Base-by-base conservation (phyloP, 2,797 vertebrate species). In the Borostomias antarcticus region DNA sequence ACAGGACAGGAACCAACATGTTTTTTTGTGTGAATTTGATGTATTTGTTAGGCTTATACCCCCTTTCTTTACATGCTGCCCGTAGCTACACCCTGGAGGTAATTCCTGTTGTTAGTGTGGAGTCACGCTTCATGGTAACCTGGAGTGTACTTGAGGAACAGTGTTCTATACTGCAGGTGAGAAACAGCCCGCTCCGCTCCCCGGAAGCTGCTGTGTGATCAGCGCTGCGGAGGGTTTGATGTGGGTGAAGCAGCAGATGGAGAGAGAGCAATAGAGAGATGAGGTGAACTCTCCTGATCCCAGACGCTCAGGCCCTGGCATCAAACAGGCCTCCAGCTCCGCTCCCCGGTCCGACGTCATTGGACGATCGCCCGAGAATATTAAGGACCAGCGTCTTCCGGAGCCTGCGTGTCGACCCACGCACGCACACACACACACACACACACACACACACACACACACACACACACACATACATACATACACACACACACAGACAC, bases 1-100 rank as follows among this genome's bases (percentile, higher is more conserved):
- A 60, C 52, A 62, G 70, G 69, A 66, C 61, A 54, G 68, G 48
- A 58, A 0, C 59, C 0, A 57, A 30, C 52, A 62, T 73, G 60
- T 70, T 78, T 77, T 13, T 74, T 69, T 68, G 35, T 74, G 66
- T 58, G 47, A 9, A 11, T 35, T 35, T 19, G 5, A 21, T 63
- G 68, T 62, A 58, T 5, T 58, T 32, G n/a, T 35, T n/a, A n/a
- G n/a, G n/a, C n/a, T n/a, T n/a, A n/a, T n/a, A n/a, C n/a, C n/a
- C n/a, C n/a, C n/a, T n/a, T 47, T 53, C 69, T 70, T 69, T 35
- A 73, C 68, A 72, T 29, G 56, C 74, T 58, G 77, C 72, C 69
- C 37, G 70, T 64, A 74, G 82, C 79, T 62, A 73, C 66, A 73
- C 74, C 69, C 70, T 71, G 65, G 73, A 81, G 68, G 79, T 83